phyloP scores from a whole-genome alignment of 2,113 vertebrate genomes.

The Bagarius yarrelli region DNA sequence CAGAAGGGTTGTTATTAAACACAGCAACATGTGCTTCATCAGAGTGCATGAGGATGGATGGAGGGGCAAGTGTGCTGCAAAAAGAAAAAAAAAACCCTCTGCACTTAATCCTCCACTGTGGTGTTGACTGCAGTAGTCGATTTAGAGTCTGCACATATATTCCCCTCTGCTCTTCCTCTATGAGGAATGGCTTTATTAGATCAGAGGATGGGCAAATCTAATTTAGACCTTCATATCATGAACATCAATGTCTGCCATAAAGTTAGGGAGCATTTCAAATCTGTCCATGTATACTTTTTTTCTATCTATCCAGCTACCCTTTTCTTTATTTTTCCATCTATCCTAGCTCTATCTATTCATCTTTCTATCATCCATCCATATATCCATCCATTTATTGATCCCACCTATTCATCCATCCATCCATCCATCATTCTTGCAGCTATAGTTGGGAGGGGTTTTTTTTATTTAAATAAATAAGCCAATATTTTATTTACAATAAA shows the following conservation, averaged over 20 bases:
- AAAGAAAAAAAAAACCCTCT: constrained; percentile 43
- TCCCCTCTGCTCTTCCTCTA: constrained; percentile 45
- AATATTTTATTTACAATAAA: no score
- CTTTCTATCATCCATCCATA: not conserved
- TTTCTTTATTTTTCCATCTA: not conserved
- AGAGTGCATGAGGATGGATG: constrained; percentile 38
- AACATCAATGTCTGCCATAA: constrained; percentile 51
- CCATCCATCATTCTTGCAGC: no score
- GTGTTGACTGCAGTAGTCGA: constrained; percentile 38
- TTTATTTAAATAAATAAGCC: no score
- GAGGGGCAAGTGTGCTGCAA: constrained; percentile 50
- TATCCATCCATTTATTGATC: not conserved
- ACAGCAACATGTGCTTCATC: constrained; percentile 63
- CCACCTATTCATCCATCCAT: not conserved
- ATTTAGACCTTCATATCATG: constrained; percentile 63
- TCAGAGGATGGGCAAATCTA: constrained; percentile 52
- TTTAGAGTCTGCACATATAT: constrained; percentile 59
- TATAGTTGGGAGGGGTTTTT: no score
- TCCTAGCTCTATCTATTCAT: no score
- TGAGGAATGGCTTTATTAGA: constrained; percentile 56
- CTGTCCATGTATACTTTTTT: not conserved
- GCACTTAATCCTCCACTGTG: constrained; percentile 49
- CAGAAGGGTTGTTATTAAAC: constrained; percentile 64
- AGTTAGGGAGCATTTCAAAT: constrained; percentile 30
- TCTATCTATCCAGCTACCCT: not conserved